Conservation (phyloP, 2,888 invertebrate genomes). For the Sepiola atlantica region DNA sequence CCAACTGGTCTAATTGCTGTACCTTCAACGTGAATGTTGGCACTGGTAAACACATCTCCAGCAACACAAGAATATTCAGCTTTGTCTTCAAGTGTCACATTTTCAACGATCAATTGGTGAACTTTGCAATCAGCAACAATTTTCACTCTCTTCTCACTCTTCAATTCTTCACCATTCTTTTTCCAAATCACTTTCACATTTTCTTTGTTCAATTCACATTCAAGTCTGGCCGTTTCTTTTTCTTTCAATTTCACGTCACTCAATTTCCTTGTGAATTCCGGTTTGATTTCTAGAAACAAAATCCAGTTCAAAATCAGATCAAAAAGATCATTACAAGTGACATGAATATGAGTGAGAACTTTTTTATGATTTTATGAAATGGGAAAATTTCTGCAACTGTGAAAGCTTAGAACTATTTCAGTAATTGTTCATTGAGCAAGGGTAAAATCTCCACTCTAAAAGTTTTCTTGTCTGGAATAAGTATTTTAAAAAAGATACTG, state of each 20-base stretch:
- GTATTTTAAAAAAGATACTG: too few species aligned
- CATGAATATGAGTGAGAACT: too few species aligned
- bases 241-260: slow-evolving; percentile 58
- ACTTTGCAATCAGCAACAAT: slow-evolving; percentile 23
- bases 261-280: slow-evolving; percentile 63
- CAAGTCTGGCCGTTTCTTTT: slow-evolving; percentile 76
- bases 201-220: slow-evolving; percentile 38
- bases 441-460: too few species aligned
- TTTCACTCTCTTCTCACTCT: background rate
- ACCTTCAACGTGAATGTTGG: slow-evolving; percentile 23
- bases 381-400: too few species aligned
- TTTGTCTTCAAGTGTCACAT: background rate
- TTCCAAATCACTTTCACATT: slow-evolving; percentile 36
- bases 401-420: too few species aligned
- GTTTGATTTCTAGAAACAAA: slow-evolving; percentile 60
- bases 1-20: background rate
- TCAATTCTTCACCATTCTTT: slow-evolving; percentile 37
- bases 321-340: background rate
- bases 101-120: background rate
- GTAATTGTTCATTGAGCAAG: too few species aligned
- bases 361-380: too few species aligned
- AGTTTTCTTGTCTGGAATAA: too few species aligned
- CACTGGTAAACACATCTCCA: slow-evolving; percentile 33
- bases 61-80: slow-evolving; percentile 16
- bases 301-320: background rate